Evolutionary conservation across 2,113 vertebrate species (phyloP).

Genomic region (Axis porcinus): DNA sequence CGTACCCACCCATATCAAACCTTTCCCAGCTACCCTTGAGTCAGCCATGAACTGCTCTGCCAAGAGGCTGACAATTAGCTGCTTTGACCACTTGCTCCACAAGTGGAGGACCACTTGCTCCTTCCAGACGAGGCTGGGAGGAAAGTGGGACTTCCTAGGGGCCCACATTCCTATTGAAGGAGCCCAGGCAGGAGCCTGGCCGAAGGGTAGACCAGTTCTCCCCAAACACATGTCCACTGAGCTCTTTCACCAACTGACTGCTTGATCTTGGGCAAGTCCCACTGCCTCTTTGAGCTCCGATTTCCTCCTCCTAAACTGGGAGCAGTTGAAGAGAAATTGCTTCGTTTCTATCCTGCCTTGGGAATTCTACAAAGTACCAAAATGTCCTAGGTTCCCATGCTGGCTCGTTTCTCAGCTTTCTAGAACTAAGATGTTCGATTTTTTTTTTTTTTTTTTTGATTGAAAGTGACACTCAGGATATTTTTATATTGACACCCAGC

Average conservation of each 20-base stretch:
- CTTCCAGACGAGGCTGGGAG: not conserved
- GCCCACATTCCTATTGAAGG: not conserved
- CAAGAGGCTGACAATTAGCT: not conserved
- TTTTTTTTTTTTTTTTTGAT: not conserved
- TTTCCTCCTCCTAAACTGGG: not conserved
- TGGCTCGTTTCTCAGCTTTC: not conserved
- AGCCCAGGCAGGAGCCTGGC: not conserved
- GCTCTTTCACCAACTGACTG: too few relatives aligned
- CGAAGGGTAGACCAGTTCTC: not conserved
- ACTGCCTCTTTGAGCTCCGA: not conserved
- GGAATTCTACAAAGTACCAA: not conserved
- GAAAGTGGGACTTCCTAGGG: not conserved
- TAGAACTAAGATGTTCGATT: not conserved
- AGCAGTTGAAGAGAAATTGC: not conserved
- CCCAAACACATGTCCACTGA: accelerated
- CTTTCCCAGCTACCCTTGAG: not conserved
- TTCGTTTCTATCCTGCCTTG: not conserved
- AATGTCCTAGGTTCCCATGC: not conserved
- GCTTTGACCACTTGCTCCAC: too few relatives aligned
- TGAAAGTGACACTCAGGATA: not conserved
- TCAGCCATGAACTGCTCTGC: not conserved
- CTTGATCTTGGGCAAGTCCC: too few relatives aligned
- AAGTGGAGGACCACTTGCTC: not conserved
- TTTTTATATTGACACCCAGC: not conserved
- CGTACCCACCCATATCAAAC: not conserved